Conservation (phyloP, 1,140 invertebrate genomes). For the Dreissena polymorpha region DNA sequence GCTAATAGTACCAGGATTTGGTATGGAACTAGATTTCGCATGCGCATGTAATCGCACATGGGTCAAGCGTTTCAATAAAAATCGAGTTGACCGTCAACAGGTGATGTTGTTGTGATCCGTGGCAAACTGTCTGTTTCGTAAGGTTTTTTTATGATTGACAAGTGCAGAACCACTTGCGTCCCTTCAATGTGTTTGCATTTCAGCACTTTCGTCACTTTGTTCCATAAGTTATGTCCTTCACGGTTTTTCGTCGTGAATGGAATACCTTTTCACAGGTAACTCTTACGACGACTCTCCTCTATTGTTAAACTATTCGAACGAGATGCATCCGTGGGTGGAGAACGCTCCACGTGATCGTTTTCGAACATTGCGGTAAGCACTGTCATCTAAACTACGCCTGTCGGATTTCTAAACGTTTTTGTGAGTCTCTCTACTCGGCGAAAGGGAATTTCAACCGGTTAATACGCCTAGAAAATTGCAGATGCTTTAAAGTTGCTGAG, state of each 20-base stretch:
- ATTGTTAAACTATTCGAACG: too few species aligned
- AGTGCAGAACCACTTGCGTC: constrained; percentile 24
- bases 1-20: background rate
- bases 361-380: too few species aligned
- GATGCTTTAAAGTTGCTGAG: constrained; percentile 45
- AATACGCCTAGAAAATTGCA: constrained; percentile 13
- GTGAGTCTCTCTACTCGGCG: too few species aligned
- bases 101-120: background rate
- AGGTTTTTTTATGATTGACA: constrained; percentile 29
- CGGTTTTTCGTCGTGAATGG: too few species aligned
- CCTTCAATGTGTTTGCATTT: constrained; percentile 30
- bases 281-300: too few species aligned
- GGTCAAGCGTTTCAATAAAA: constrained; percentile 33
- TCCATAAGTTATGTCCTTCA: too few species aligned
- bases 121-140: background rate
- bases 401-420: too few species aligned
- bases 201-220: background rate
- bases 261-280: too few species aligned
- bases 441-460: too few species aligned
- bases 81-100: constrained; percentile 28
- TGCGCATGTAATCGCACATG: background rate
- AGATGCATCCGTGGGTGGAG: too few species aligned
- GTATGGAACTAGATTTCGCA: background rate
- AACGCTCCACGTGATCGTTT: too few species aligned
- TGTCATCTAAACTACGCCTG: too few species aligned